Evolutionary conservation across 2,797 vertebrate genomes (phyloP).

Genomic region (Lycodopsis pacificus): DNA sequence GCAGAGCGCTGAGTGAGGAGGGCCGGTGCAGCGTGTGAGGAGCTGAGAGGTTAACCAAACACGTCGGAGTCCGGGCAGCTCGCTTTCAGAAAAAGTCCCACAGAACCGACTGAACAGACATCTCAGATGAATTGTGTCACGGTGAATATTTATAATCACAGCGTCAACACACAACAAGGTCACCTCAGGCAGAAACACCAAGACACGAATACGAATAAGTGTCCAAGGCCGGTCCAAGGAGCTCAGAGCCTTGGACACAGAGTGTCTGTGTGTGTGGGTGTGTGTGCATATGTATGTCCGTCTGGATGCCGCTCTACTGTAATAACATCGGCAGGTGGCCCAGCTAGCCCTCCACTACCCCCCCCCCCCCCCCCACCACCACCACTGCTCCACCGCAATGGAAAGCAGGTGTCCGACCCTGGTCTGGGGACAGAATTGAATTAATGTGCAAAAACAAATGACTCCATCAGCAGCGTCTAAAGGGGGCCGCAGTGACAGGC

Average conservation of each 20-base stretch:
- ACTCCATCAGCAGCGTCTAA: constrained; percentile 84
- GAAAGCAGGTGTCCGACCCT: constrained; percentile 85
- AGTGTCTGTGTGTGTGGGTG: constrained; percentile 29
- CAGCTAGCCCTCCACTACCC: constrained; percentile 47
- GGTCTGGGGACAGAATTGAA: constrained; percentile 85
- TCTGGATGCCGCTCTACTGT: constrained; percentile 72
- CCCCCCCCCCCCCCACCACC: constrained; percentile 37
- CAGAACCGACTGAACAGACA: constrained; percentile 57
- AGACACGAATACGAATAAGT: constrained; percentile 52
- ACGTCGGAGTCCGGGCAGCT: constrained; percentile 46
- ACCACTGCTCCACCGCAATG: constrained; percentile 74
- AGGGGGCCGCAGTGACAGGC: constrained; percentile 78
- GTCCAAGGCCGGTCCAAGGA: constrained; percentile 40
- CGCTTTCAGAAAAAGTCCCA: constrained; percentile 54
- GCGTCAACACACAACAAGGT: constrained; percentile 30
- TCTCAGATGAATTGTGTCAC: constrained; percentile 50
- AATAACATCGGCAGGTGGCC: constrained; percentile 85
- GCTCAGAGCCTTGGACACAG: constrained; percentile 17
- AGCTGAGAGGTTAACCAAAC: constrained; percentile 68
- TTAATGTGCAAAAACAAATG: constrained; percentile 88
- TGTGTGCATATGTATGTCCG: constrained; percentile 45
- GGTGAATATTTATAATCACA: constrained; percentile 14
- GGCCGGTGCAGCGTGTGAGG: constrained; percentile 32
- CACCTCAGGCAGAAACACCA: constrained; percentile 40
- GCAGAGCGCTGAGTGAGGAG: constrained; percentile 59